Conservation (phyloP, 2,888 invertebrate species). For the Morpho helenor region DNA sequence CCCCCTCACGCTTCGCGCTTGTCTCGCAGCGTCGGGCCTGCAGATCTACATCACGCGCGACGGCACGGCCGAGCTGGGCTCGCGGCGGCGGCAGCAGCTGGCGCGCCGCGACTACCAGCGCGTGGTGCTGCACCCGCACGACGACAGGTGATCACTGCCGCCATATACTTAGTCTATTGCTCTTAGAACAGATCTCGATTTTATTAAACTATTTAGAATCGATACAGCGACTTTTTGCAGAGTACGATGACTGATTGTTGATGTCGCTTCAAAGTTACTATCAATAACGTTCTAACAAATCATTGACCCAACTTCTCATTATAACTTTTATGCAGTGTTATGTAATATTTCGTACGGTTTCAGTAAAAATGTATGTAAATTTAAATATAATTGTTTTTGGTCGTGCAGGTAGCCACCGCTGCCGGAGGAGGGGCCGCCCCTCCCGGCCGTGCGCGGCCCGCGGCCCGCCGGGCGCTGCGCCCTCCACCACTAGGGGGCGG, state of each 20-base stretch:
- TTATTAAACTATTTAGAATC: no score
- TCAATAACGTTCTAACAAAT: no score
- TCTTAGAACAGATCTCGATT: no score
- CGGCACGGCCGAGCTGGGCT: conserved; percentile 92
- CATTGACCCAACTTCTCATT: no score
- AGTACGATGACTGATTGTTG: no score
- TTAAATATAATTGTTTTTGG: not conserved
- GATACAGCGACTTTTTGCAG: no score
- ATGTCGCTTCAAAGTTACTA: no score
- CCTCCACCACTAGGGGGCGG: conserved; percentile 12
- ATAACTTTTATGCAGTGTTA: no score
- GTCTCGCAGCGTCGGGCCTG: conserved; percentile 87
- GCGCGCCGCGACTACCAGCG: conserved; percentile 62
- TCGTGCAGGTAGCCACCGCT: conserved; percentile 52
- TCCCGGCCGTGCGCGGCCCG: conserved; percentile 17
- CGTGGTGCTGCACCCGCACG: conserved; percentile 65
- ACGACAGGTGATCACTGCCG: conserved; percentile 43
- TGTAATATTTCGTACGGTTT: no score
- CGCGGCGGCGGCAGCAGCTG: conserved; percentile 88
- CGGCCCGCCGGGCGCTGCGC: conserved; percentile 4
- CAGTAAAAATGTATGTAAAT: not conserved
- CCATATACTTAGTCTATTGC: no score
- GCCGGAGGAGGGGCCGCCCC: conserved; percentile 8
- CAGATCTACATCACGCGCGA: conserved; percentile 94
- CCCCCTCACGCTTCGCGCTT: not conserved